Evolutionary conservation across 2,113 vertebrate species (phyloP).

Genomic region (Tor tambroides): DNA sequence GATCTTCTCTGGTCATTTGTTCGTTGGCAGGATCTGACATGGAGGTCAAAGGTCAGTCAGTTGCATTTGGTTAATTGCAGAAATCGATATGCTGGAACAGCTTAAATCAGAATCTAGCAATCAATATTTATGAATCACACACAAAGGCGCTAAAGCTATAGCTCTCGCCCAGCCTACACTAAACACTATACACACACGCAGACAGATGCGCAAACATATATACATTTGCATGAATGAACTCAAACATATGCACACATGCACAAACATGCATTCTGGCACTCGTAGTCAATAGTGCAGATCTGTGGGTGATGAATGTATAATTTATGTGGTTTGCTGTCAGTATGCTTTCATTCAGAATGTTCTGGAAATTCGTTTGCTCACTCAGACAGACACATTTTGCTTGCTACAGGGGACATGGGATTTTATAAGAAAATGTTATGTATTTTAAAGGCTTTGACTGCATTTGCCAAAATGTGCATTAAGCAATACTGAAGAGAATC

Average conservation of each 20-base stretch:
- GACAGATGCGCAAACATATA: constrained; percentile 3
- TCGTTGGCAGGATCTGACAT: not conserved
- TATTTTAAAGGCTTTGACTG: not conserved
- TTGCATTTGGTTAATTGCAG: constrained; percentile 10
- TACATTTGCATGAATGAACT: not conserved
- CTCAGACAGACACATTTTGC: not conserved
- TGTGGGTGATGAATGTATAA: constrained; percentile 71
- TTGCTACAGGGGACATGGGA: not conserved
- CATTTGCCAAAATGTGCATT: no score
- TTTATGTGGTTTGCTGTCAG: constrained; percentile 53
- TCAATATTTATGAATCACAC: not conserved
- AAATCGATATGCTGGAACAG: not conserved
- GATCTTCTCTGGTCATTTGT: not conserved
- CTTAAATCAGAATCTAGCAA: constrained; percentile 14
- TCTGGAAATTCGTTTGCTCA: not conserved
- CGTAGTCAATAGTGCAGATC: constrained; percentile 24
- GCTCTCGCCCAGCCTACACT: not conserved
- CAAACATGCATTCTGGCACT: not conserved
- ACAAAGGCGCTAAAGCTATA: not conserved
- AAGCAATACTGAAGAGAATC: no score
- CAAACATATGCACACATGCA: constrained; percentile 5
- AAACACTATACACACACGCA: not conserved
- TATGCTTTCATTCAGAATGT: not conserved
- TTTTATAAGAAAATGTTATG: not conserved
- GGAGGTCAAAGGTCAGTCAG: not conserved